These are phyloP conservation scores for Antrozous pallidus DNA, from an alignment of 2,797 vertebrate species.

Conservation along the genomic window DNA sequence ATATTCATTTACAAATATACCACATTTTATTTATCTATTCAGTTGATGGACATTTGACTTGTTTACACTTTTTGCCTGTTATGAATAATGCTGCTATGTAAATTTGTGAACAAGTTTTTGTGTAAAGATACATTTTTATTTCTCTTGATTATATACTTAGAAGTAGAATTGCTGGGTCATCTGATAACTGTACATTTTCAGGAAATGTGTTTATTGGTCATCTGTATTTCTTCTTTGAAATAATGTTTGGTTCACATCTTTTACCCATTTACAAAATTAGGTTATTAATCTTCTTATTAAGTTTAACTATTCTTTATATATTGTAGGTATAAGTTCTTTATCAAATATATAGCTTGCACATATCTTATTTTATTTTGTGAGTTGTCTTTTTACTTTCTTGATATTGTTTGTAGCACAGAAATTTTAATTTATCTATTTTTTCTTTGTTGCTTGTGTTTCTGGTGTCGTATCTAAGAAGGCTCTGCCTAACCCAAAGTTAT, in stretches of 20 bases:
- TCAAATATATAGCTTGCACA: not conserved
- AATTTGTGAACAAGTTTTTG: not conserved
- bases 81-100: not conserved
- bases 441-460: not conserved
- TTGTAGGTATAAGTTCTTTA: not conserved
- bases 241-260: slow-evolving; percentile 30
- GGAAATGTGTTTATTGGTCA: not conserved
- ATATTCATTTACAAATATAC: not conserved
- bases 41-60: not conserved
- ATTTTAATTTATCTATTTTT: not conserved
- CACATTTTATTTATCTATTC: not conserved
- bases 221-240: slow-evolving; percentile 13
- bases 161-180: not conserved
- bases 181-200: not conserved
- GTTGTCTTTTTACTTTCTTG: not conserved
- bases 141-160: not conserved
- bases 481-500: not conserved
- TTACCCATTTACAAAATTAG: slow-evolving; percentile 31
- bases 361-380: not conserved
- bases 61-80: not conserved
- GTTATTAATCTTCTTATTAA: slow-evolving; percentile 19
- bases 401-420: not conserved
- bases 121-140: not conserved
- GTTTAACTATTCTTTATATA: not conserved
- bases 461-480: not conserved